Evolutionary conservation across 2,797 vertebrate genomes (phyloP).

Genomic region (Octomys mimax): DNA sequence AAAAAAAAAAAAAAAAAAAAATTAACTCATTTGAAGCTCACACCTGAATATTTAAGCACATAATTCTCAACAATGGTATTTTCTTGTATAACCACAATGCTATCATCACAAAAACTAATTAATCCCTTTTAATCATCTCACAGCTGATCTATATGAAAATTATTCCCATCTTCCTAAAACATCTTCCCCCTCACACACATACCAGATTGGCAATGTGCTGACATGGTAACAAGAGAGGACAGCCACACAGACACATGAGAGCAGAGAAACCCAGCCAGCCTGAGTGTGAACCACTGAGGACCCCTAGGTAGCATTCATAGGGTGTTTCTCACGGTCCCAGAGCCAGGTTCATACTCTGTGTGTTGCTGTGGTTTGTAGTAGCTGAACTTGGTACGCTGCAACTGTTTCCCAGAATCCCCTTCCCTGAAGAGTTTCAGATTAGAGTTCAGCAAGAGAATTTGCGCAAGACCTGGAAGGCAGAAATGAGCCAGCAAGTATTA

Average conservation of each 20-base stretch:
- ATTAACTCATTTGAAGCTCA: background rate
- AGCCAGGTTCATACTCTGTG: background rate
- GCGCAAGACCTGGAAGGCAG: slow-evolving; percentile 4
- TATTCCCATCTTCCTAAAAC: background rate
- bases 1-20: background rate
- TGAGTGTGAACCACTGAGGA: background rate
- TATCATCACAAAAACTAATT: background rate
- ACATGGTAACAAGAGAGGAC: background rate
- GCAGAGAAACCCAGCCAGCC: background rate
- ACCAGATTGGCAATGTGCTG: background rate
- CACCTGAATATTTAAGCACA: slow-evolving; percentile 1
- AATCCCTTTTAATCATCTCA: slow-evolving; percentile 15
- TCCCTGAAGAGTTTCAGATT: slow-evolving; percentile 43
- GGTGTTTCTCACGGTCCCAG: background rate
- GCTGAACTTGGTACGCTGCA: background rate
- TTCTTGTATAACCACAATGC: background rate
- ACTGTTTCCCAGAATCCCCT: slow-evolving; percentile 55
- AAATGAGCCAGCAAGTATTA: slow-evolving; percentile 17
- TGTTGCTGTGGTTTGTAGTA: background rate
- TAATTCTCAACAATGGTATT: slow-evolving; percentile 26
- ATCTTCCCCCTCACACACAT: background rate
- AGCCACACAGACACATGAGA: background rate
- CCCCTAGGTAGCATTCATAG: background rate
- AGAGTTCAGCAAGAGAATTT: slow-evolving; percentile 5
- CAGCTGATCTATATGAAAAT: background rate